phyloP scores from a whole-genome alignment of 2,113 vertebrate genomes.

The Brachypodius melanocephalos region DNA sequence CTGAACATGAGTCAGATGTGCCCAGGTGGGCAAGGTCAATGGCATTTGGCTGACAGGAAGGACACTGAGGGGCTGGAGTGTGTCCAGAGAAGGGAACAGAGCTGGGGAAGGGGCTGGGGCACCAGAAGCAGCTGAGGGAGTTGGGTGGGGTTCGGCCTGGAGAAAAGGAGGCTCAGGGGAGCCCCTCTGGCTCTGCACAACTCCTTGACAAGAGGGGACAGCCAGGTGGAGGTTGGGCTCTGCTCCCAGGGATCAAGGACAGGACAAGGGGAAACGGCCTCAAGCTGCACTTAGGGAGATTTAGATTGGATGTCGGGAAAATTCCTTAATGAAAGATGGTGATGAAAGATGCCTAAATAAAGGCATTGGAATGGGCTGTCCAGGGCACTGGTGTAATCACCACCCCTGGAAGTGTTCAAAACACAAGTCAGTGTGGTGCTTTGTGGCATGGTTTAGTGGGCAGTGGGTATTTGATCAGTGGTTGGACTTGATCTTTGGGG shows the following conservation, averaged over 20 bases:
- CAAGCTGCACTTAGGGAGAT: not conserved
- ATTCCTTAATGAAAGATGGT: not conserved
- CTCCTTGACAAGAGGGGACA: not conserved
- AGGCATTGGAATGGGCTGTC: not conserved
- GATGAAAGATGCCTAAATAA: no score
- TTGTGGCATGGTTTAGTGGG: not conserved
- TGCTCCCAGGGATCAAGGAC: not conserved
- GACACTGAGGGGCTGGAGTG: accelerated
- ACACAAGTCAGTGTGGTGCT: not conserved
- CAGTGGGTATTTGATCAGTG: not conserved
- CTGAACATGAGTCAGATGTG: not conserved
- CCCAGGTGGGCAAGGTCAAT: not conserved
- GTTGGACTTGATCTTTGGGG: not conserved
- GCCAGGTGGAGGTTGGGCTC: accelerated
- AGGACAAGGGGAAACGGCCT: accelerated
- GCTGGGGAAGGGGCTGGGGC: not conserved
- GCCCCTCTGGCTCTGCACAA: not conserved
- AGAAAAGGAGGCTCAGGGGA: not conserved
- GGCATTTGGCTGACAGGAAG: not conserved
- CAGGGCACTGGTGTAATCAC: not conserved
- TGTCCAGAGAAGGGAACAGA: accelerated
- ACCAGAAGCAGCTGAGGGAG: not conserved
- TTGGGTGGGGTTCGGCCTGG: not conserved
- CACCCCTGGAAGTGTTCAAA: not conserved
- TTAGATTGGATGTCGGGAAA: not conserved